Evolutionary conservation across 2,888 invertebrate species (phyloP).

Genomic region (Pachliopta kotzebuea): DNA sequence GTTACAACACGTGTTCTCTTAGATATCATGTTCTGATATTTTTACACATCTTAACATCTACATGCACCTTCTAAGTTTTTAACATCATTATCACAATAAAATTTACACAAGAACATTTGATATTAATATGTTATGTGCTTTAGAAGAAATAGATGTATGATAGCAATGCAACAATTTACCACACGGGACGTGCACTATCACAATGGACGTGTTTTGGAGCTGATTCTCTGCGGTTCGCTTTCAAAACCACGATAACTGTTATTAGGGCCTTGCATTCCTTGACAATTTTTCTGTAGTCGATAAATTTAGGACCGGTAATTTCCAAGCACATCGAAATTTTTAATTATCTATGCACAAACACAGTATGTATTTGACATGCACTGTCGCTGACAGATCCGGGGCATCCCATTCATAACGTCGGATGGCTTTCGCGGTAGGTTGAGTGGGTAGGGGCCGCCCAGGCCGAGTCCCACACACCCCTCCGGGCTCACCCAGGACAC

Average conservation of each 20-base stretch:
- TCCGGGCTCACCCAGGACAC: too few species aligned
- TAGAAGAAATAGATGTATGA: not conserved
- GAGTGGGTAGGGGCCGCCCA: too few species aligned
- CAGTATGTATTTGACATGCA: too few species aligned
- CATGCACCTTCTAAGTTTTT: not conserved
- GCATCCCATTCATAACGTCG: too few species aligned
- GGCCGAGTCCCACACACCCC: too few species aligned
- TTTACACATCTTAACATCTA: not conserved
- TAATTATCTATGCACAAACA: too few species aligned
- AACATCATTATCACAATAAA: not conserved
- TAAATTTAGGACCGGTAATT: not conserved
- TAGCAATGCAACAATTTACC: constrained; percentile 4
- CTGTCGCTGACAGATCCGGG: too few species aligned
- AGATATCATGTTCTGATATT: not conserved
- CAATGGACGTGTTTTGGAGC: not conserved
- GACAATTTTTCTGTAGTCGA: not conserved
- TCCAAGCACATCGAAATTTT: too few species aligned
- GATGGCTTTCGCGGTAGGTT: too few species aligned
- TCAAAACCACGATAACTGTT: not conserved
- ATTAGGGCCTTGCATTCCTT: not conserved
- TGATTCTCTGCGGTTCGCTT: not conserved
- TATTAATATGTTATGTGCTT: not conserved
- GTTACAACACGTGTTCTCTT: not conserved
- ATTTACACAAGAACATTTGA: not conserved
- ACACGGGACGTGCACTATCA: constrained; percentile 4